Conservation (phyloP, 2,113 vertebrate species). For the Rousettus leschenaultii region DNA sequence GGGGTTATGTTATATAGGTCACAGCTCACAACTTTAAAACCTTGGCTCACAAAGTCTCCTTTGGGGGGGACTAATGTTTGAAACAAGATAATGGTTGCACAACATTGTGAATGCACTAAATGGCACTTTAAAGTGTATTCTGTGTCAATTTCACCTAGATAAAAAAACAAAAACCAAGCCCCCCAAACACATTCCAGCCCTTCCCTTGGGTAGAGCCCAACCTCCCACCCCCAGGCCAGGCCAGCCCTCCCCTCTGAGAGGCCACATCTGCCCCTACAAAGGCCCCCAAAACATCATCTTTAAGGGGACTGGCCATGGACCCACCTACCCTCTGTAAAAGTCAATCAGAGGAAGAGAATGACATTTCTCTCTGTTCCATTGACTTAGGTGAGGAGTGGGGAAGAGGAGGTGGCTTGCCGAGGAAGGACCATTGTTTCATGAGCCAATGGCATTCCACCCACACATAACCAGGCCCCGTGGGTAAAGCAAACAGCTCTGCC, state of each 20-base stretch:
- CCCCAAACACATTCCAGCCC: neutral
- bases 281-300: neutral
- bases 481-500: neutral
- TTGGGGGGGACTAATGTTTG: neutral
- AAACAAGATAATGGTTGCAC: neutral
- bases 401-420: neutral
- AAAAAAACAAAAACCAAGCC: neutral
- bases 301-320: neutral
- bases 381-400: neutral
- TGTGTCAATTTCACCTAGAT: neutral
- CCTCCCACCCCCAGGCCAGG: too few relatives aligned
- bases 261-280: neutral
- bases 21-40: neutral
- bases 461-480: neutral
- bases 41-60: neutral
- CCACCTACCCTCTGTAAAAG: neutral
- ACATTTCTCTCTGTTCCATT: neutral
- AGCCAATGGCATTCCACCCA: neutral
- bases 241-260: neutral
- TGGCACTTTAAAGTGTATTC: neutral
- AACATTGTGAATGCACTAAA: too few relatives aligned
- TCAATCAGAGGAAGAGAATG: neutral
- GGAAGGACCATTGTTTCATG: neutral
- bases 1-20: neutral
- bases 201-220: neutral